Evolutionary conservation across 2,888 invertebrate genomes (phyloP).

Genomic region (Empis livida): DNA sequence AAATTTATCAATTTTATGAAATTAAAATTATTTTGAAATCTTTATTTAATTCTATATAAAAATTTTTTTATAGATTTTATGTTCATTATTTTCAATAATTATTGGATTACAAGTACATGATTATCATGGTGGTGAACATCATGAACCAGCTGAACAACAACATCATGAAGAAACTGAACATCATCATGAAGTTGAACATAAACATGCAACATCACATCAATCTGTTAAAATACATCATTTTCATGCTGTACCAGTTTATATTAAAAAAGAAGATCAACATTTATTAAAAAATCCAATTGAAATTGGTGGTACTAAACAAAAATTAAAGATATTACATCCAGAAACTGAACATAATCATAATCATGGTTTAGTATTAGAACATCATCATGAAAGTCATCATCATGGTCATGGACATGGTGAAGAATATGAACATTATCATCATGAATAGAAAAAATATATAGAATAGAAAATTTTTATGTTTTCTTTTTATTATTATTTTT

Average conservation of each 20-base stretch:
- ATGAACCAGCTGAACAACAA: slow-evolving; percentile 28
- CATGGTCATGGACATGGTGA: slow-evolving; percentile 26
- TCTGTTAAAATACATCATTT: slow-evolving; percentile 56
- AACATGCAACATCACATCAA: slow-evolving; percentile 56
- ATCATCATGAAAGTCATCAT: slow-evolving; percentile 37
- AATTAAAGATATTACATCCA: slow-evolving; percentile 46
- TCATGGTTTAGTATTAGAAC: slow-evolving; percentile 46
- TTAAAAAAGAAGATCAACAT: slow-evolving; percentile 54
- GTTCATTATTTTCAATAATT: background rate
- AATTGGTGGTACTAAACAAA: slow-evolving; percentile 47
- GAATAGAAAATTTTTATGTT: too few species aligned
- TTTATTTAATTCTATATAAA: too few species aligned
- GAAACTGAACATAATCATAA: slow-evolving; percentile 46
- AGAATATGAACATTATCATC: slow-evolving; percentile 23
- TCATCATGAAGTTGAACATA: slow-evolving; percentile 48
- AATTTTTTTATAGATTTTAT: too few species aligned
- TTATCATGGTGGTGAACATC: slow-evolving; percentile 28
- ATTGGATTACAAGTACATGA: slow-evolving; percentile 14
- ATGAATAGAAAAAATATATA: slow-evolving; percentile 5
- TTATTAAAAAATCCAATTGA: slow-evolving; percentile 50
- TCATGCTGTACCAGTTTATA: slow-evolving; percentile 55
- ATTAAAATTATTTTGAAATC: too few species aligned
- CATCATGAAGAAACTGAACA: slow-evolving; percentile 38
- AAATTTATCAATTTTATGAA: too few species aligned
- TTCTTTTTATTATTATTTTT: too few species aligned